Base-by-base conservation (phyloP, 2,797 vertebrate species). In the Oreortyx pictus region DNA sequence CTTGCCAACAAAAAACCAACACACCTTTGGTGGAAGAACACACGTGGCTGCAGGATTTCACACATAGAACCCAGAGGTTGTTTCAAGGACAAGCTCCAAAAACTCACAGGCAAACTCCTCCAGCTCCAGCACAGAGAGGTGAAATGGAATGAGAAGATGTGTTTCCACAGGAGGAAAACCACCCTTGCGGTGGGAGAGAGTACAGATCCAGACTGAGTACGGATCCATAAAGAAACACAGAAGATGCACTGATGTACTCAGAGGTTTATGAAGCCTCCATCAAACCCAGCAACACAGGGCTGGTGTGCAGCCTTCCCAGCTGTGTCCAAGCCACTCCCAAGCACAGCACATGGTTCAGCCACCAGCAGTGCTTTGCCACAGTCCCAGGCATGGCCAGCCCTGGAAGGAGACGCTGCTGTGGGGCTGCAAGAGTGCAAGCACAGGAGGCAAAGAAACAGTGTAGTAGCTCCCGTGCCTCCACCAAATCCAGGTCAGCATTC, bases 231-330 rank as follows among this genome's bases (percentile, higher is more conserved):
- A 59, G n/a, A 66, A 52, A 71, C 0, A 8, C 39, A 71, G 37
- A 23, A 29, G 19, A 4, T 52, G 59, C n/a, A 10, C 25, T 22
- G 50, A 37, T 10, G 52, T 62, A 41, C 64, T n/a, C 11, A 12
- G 24, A 61, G 25, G 25, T 44, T 7, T 27, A 22, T 15, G 35
- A 56, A 78, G 61, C 54, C 75, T 72, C 43, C 25, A 3, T 4
- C 2, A 1, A 49, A 37, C 27, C 6, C 2, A 0, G 19, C 27
- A 27, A 14, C 0, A 11, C 0, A 2, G 52, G 31, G 39, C 37
- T 19, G 14, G 14, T 20, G 47, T 1, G 0, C 83, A 72, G 65
- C 60, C 20, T 7, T 14, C 14, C 13, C 29, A 14, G 6, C 43
- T 3, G 2, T 0, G 2, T 43, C 35, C 29, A 3, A 24, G 71